Evolutionary conservation across 2,113 vertebrate genomes (phyloP).

Genomic region (Psephotus haematonotus): DNA sequence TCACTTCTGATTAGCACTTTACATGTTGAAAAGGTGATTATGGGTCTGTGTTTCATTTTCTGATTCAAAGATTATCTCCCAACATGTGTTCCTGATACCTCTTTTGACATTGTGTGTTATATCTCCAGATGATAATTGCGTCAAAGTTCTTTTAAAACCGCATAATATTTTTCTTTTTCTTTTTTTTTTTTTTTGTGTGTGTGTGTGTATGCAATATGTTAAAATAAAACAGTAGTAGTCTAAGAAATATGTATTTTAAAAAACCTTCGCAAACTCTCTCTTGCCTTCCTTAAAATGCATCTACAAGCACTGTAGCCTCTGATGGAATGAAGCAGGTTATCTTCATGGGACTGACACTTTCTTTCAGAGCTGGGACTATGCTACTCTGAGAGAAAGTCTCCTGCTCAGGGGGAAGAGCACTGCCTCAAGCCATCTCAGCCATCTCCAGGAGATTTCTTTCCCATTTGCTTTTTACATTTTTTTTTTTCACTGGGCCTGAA

Average conservation of each 20-base stretch:
- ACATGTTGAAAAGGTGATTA: neutral
- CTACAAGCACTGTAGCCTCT: rapidly evolving
- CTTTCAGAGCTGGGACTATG: neutral
- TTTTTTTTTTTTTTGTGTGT: neutral
- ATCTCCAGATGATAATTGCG: neutral
- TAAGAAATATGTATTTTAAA: neutral
- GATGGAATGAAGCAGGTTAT: neutral
- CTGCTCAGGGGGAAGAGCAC: neutral
- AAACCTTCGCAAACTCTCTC: neutral
- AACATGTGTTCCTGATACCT: neutral
- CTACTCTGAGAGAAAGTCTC: neutral
- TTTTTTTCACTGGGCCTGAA: neutral
- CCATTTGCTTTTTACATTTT: neutral
- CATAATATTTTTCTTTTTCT: neutral
- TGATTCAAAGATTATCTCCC: neutral
- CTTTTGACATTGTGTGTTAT: neutral
- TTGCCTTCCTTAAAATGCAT: neutral
- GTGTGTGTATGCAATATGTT: neutral
- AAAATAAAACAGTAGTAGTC: neutral
- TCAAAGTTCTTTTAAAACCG: neutral
- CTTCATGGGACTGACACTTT: neutral
- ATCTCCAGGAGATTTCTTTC: neutral
- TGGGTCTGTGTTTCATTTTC: neutral
- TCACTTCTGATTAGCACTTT: neutral
- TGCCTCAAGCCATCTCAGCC: neutral